Evolutionary conservation across 2,888 invertebrate species (phyloP), one percentile per base, ranked within the genome.

Genomic region (Hirtodrosophila trivittata): DNA sequence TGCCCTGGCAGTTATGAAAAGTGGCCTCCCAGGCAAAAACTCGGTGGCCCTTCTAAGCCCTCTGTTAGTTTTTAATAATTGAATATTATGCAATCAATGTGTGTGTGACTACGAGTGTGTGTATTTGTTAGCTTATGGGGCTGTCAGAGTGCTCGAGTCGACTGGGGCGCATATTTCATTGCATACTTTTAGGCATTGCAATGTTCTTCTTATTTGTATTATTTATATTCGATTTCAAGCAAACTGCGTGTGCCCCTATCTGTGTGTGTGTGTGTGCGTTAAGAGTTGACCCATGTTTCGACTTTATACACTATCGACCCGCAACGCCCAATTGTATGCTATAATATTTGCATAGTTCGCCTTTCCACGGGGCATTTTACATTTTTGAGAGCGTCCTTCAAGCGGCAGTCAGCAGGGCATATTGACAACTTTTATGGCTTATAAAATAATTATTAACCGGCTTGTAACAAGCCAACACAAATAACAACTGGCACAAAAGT

Each of bases 41-140:
- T 18, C 33, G 30, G 5, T 37, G 14, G 16, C 49, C 41, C 35
- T 13, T 45, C 42, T 10, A 10, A 10, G 9, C 7, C 7, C 35
- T 25, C 6, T 64, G 75, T 70, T 73, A 51, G 67, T 57, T 68
- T 80, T 77, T 74, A 81, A 76, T 76, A 82, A 77, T 84, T 81
- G 77, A 76, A 77, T 67, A 72, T 81, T 81, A 75, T 78, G 78
- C 82, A 84, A 76, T 78, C 68, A 70, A 73, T 74, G 74, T 51
- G 43, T 32, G 21, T 47, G 32, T 41, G 9, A 7, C n/a, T 13
- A 8, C 35, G 28, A 9, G 30, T 50, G 14, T 30, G 26, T 25
- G 18, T 16, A 18, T 45, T 21, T n/a, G 45, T 18, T 7, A 35
- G 35, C 10, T 6, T 10, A 28, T 50, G 21, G 13, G 21, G 7